phyloP scores from a whole-genome alignment of 2,113 vertebrate species.

The Cheilinus undulatus region DNA sequence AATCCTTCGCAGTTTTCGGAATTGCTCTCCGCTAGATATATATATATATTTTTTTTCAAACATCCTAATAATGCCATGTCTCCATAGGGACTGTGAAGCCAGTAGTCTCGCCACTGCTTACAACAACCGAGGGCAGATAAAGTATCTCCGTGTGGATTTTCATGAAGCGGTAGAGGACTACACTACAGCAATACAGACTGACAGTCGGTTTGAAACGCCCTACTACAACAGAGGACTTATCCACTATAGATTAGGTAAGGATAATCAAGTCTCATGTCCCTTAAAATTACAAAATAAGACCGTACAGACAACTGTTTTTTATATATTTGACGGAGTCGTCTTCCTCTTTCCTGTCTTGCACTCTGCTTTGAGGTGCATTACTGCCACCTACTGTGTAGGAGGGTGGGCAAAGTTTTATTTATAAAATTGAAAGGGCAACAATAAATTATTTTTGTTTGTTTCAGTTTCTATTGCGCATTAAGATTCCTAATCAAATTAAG shows the following conservation, averaged over 20 bases:
- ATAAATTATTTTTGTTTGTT: too few relatives aligned
- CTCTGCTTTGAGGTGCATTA: too few relatives aligned
- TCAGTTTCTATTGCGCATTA: too few relatives aligned
- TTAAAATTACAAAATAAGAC: too few relatives aligned
- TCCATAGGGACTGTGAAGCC: slow-evolving; percentile 76
- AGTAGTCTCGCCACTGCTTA: slow-evolving; percentile 86
- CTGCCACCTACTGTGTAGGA: too few relatives aligned
- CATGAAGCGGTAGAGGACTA: slow-evolving; percentile 92
- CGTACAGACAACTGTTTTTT: neutral
- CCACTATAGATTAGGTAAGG: slow-evolving; percentile 91
- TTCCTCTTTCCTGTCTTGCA: too few relatives aligned
- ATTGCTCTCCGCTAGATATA: neutral
- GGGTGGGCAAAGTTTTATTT: too few relatives aligned
- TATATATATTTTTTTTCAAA: fast-evolving
- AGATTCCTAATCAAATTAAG: too few relatives aligned
- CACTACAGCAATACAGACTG: slow-evolving; percentile 85
- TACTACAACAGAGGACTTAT: slow-evolving; percentile 96
- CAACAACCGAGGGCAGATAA: slow-evolving; percentile 93
- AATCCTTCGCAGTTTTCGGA: too few relatives aligned
- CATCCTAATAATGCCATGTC: slow-evolving; percentile 30
- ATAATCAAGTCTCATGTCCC: too few relatives aligned
- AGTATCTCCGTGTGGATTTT: slow-evolving; percentile 94
- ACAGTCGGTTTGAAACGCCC: slow-evolving; percentile 86
- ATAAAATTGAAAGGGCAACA: too few relatives aligned
- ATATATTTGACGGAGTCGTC: neutral